Conservation (phyloP, 2,888 invertebrate genomes). For the Periphyllus acericola region DNA sequence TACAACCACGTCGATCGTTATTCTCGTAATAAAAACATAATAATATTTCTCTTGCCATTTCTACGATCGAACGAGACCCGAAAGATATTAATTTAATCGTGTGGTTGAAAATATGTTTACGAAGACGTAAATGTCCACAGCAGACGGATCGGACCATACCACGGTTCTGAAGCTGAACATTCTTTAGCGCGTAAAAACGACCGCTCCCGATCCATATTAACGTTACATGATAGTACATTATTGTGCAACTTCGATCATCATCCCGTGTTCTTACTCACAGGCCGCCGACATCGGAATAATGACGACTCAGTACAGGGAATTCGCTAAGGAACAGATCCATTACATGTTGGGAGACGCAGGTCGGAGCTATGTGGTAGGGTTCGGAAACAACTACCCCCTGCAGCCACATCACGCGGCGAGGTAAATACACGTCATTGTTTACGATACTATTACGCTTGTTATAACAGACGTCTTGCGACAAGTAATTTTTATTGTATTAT, state of each 20-base stretch:
- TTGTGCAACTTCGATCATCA: too few relatives aligned
- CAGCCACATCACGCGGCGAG: conserved; percentile 71
- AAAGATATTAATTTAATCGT: too few relatives aligned
- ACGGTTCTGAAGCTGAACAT: neutral
- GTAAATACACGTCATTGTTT: conserved; percentile 66
- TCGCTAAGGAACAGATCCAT: conserved; percentile 71
- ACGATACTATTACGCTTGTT: too few relatives aligned
- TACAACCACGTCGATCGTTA: too few relatives aligned
- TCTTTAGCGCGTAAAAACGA: neutral
- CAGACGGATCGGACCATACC: neutral
- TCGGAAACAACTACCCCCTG: conserved; percentile 70
- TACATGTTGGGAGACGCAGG: conserved; percentile 71
- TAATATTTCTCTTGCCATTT: too few relatives aligned
- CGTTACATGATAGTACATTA: too few relatives aligned
- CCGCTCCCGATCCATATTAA: neutral
- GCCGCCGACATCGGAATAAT: conserved; percentile 67
- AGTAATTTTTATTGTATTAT: too few relatives aligned
- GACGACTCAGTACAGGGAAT: conserved; percentile 67
- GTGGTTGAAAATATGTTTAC: too few relatives aligned
- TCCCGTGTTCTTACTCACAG: conserved; percentile 64
- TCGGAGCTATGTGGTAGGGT: conserved; percentile 71
- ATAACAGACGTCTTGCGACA: too few relatives aligned
- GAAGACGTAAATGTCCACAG: too few relatives aligned
- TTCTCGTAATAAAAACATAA: too few relatives aligned
- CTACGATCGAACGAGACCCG: too few relatives aligned